Base-by-base conservation (phyloP, 2,113 vertebrate species). In the Nestor notabilis region DNA sequence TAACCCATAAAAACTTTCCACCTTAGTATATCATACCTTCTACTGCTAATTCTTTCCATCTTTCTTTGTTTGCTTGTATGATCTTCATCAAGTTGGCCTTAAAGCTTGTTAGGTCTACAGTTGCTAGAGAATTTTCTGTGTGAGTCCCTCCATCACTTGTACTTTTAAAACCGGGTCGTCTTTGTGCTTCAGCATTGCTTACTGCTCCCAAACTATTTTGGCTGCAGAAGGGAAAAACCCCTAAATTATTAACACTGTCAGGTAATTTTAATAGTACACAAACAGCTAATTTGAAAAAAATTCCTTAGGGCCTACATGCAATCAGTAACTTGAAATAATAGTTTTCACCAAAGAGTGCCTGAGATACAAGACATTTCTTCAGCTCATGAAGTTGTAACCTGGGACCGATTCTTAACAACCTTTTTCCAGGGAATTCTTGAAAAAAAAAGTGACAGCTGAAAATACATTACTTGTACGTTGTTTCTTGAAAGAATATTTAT, bases 21-120 rank as follows among this genome's bases (percentile, higher is more conserved):
- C 10, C 24, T 79, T 71, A 64, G 16, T 9, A 33, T 61, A 61
- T 61, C 96, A 50, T 98, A 99, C 99, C 99, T 96, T 99, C 98
- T 60, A 98, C 97, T 74, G 99, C 99, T 88, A 99, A 95, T 96
- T 99, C 99, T 95, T 99, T 99, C 99, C 99, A 99, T 86, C 98
- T 97, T 89, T 99, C 99, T 95, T 99, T 99, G 98, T 99, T 99
- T 96, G 99, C 98, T 96, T 98, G 96, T 85, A 99, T 99, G 95
- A 99, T 98, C 39, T 98, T 98, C 63, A 99, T 98, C 79, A 99
- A 98, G 94, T 98, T 98, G 87, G 96, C 97, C 80, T 98, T 99
- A 97, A 99, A 98, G 53, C 97, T 98, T 17, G 98, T 98, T 90
- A 99, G 97, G 93, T 99, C 98, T 66, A 99, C 99, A 28, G 98